Percentiles rank a stretch among this genome's conserved stretches.
Evolutionary conservation across 2,888 invertebrate species (phyloP).

Genomic region (Aporophyla nigra): DNA sequence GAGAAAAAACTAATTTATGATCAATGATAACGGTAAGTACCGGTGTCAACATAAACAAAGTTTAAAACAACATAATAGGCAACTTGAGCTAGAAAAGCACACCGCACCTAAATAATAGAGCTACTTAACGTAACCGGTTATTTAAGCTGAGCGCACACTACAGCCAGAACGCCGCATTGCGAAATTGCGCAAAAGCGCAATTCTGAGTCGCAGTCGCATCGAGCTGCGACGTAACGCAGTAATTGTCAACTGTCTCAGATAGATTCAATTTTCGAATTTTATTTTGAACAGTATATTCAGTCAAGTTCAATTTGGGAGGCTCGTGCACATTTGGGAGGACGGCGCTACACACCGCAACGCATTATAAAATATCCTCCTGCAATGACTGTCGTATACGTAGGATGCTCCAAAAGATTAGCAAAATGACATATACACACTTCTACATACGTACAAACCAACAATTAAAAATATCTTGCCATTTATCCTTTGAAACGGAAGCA

Average conservation of each 20-base stretch:
- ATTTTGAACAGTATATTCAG: not conserved
- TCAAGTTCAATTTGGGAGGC: too few species aligned
- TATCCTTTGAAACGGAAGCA: too few species aligned
- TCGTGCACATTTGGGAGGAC: not conserved
- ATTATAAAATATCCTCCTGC: not conserved
- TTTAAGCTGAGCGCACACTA: slow-evolving; percentile 6
- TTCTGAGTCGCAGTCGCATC: too few species aligned
- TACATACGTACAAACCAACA: too few species aligned
- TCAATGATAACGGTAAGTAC: slow-evolving; percentile 32
- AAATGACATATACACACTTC: too few species aligned
- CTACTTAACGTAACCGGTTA: slow-evolving; percentile 27
- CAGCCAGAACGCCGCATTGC: not conserved
- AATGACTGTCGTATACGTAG: not conserved
- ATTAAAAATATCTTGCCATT: too few species aligned
- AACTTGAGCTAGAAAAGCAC: slow-evolving; percentile 40
- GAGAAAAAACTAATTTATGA: slow-evolving; percentile 13
- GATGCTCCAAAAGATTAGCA: too few species aligned
- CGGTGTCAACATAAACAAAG: slow-evolving; percentile 33
- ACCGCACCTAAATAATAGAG: slow-evolving; percentile 24
- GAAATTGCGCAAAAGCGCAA: not conserved
- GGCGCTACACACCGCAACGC: not conserved
- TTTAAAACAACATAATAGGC: slow-evolving; percentile 12
- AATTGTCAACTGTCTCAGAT: too few species aligned
- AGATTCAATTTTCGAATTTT: not conserved
- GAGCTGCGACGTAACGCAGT: not conserved